These are phyloP conservation scores for Haliclona indistincta DNA, from an alignment of 37 sponge, comb jelly and placozoan species.

Conservation along the genomic window DNA sequence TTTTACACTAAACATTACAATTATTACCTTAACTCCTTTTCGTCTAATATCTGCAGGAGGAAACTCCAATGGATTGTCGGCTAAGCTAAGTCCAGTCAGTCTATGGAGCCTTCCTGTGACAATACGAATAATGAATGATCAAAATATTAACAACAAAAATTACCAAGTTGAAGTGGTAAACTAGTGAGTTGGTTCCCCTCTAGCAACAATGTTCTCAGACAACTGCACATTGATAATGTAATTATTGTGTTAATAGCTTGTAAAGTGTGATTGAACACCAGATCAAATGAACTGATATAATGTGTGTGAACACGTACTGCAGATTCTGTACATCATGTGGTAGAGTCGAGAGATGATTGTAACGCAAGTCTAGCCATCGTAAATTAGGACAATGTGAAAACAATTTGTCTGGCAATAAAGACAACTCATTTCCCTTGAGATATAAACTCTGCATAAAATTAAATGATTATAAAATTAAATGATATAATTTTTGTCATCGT, in stretches of 20 bases:
- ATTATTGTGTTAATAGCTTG: too few species aligned
- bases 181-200: constrained; percentile 67
- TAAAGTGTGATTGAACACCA: too few species aligned
- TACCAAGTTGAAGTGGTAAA: constrained; percentile 75
- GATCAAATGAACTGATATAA: too few species aligned
- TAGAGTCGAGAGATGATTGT: constrained; percentile 59
- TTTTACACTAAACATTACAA: neutral
- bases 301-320: constrained; percentile 35
- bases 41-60: constrained; percentile 66
- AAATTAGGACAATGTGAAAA: constrained; percentile 56
- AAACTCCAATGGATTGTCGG: constrained; percentile 63
- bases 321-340: constrained; percentile 61
- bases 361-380: constrained; percentile 83
- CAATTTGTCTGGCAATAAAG: constrained; percentile 58
- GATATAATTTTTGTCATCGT: neutral
- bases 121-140: neutral
- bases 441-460: constrained; percentile 63
- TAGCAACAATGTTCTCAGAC: constrained; percentile 65
- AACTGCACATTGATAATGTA: constrained; percentile 10
- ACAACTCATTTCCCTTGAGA: constrained; percentile 77
- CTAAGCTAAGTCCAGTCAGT: constrained; percentile 64
- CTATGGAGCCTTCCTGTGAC: constrained; percentile 31
- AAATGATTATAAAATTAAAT: neutral
- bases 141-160: neutral
- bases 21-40: constrained; percentile 60